Percentiles rank a stretch among this genome's conserved stretches.
These are phyloP conservation scores for Chlamydotis undulata DNA, from an alignment of 2,113 vertebrate genomes.

Conservation along the genomic window DNA sequence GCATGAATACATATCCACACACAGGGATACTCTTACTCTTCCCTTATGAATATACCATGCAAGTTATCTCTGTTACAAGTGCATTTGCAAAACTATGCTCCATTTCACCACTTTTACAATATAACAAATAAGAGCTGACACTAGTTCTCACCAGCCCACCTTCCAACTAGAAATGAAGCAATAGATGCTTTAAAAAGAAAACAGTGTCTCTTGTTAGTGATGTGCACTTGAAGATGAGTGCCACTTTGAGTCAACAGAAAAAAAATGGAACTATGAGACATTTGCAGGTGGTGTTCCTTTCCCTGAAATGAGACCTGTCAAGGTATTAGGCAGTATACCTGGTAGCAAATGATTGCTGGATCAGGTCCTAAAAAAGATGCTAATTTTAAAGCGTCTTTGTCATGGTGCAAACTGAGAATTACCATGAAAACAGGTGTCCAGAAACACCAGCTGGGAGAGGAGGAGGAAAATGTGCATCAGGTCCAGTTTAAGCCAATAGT, in stretches of 20 bases:
- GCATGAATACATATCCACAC: not conserved
- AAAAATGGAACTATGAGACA: not conserved
- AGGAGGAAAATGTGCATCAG: not conserved
- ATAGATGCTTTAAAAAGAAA: not conserved
- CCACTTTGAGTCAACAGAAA: not conserved
- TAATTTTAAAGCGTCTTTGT: not conserved
- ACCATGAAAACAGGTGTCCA: not conserved
- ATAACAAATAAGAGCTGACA: not conserved
- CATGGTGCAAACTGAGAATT: not conserved
- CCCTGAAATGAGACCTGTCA: not conserved
- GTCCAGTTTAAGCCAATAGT: not conserved
- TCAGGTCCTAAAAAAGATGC: not conserved
- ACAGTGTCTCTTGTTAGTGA: not conserved
- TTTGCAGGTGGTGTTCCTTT: not conserved
- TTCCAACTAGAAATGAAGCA: not conserved
- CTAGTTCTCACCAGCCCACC: not conserved
- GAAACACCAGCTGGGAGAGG: not conserved
- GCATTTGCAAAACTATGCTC: not conserved
- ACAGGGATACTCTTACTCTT: not conserved
- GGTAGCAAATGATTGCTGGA: not conserved
- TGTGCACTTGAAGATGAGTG: not conserved
- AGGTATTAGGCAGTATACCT: not conserved
- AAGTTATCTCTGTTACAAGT: not conserved
- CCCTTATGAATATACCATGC: not conserved
- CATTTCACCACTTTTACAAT: not conserved